Evolutionary conservation across 1,140 invertebrate species (phyloP).

Genomic region (Ectropis grisescens): DNA sequence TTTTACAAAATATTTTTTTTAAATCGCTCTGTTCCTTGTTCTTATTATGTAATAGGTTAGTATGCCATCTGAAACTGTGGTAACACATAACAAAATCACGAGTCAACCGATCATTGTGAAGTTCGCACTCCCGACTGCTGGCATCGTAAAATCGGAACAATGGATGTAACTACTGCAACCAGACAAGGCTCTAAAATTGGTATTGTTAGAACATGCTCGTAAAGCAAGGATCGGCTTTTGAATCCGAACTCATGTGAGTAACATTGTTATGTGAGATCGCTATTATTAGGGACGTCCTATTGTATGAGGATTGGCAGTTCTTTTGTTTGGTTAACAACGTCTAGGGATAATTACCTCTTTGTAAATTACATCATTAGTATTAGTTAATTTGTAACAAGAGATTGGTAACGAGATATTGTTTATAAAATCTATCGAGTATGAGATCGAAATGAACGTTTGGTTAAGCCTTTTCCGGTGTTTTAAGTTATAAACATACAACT

Average conservation of each 20-base stretch:
- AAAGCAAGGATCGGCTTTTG: conserved; percentile 30
- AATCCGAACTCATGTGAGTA: conserved; percentile 18
- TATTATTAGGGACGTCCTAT: not conserved
- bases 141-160: conserved; percentile 26
- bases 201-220: conserved; percentile 33
- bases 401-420: too few relatives aligned
- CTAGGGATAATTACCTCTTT: not conserved
- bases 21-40: too few relatives aligned
- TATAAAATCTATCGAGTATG: too few relatives aligned
- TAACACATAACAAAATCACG: too few relatives aligned
- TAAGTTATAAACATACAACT: too few relatives aligned
- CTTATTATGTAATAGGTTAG: too few relatives aligned
- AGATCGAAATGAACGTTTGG: too few relatives aligned
- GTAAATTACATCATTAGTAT: too few relatives aligned
- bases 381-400: too few relatives aligned
- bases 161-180: conserved; percentile 20
- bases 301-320: not conserved
- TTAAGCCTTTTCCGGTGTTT: too few relatives aligned
- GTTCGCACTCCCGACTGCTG: conserved; percentile 13
- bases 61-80: too few relatives aligned
- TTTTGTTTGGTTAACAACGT: conserved; percentile 1
- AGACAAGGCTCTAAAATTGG: conserved; percentile 24
- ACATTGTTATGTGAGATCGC: conserved; percentile 32
- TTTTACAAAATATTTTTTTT: too few relatives aligned
- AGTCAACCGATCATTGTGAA: not conserved